Conservation (phyloP, 1,140 invertebrate species). For the Cecropterus lyciades region DNA sequence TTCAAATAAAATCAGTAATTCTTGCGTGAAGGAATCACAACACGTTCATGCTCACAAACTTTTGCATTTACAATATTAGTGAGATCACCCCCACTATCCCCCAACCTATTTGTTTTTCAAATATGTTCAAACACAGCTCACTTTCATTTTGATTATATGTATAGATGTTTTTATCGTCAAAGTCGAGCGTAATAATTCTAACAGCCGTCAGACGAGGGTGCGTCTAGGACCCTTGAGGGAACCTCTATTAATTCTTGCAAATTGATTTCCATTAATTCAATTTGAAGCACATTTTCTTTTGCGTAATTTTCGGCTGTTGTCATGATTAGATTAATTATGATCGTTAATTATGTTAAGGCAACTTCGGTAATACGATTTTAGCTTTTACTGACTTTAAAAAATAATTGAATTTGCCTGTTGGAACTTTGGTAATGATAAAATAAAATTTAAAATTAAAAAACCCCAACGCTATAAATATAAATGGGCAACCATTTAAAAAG, state of each 20-base stretch:
- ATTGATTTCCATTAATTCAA: slow-evolving; percentile 19
- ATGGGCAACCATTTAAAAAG: too few relatives aligned
- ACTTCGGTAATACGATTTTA: not conserved
- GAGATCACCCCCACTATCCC: too few relatives aligned
- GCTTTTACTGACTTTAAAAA: not conserved
- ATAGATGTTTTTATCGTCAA: not conserved
- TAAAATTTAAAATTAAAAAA: too few relatives aligned
- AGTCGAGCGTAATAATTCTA: slow-evolving; percentile 2
- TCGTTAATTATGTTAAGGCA: not conserved
- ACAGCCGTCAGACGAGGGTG: not conserved
- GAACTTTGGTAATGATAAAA: too few relatives aligned
- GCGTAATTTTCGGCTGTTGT: not conserved
- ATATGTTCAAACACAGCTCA: too few relatives aligned
- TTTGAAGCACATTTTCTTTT: not conserved
- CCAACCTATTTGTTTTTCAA: too few relatives aligned
- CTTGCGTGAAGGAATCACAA: too few relatives aligned
- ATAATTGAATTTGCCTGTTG: not conserved
- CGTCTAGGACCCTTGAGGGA: not conserved
- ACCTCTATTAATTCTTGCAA: slow-evolving; percentile 3
- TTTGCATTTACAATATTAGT: too few relatives aligned
- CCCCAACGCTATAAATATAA: too few relatives aligned
- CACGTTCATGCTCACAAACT: too few relatives aligned
- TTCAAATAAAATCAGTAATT: too few relatives aligned
- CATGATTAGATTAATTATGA: not conserved
- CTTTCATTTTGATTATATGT: too few relatives aligned